Evolutionary conservation across 2,113 vertebrate species (phyloP).

Genomic region (Prionailurus viverrinus): DNA sequence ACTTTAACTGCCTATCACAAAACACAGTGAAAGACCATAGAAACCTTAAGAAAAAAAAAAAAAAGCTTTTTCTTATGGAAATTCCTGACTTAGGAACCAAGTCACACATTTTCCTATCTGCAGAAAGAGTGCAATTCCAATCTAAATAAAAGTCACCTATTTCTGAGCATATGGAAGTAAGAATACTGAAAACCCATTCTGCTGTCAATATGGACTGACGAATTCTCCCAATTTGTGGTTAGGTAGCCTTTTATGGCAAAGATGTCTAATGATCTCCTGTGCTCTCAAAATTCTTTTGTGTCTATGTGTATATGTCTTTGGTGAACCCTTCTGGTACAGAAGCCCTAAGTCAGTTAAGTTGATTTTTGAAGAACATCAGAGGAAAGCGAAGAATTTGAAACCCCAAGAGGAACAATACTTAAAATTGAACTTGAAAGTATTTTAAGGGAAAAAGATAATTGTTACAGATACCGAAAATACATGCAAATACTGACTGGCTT

Average conservation of each 20-base stretch:
- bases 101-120: constrained; percentile 11
- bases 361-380: constrained; percentile 13
- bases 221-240: constrained; percentile 43
- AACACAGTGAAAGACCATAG: neutral
- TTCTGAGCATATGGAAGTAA: neutral
- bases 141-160: constrained; percentile 12
- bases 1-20: constrained; percentile 49
- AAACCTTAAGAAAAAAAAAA: neutral
- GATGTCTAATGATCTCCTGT: neutral
- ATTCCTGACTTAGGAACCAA: constrained; percentile 26
- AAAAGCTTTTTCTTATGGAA: neutral
- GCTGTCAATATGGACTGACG: constrained; percentile 6
- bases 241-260: constrained; percentile 22
- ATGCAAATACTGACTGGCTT: constrained; percentile 17
- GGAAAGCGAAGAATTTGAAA: constrained; percentile 33
- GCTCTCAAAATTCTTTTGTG: constrained; percentile 19
- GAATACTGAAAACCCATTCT: constrained; percentile 42
- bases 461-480: neutral
- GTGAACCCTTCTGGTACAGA: constrained; percentile 13
- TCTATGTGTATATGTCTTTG: constrained; percentile 1
- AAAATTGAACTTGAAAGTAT: constrained; percentile 56
- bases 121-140: constrained; percentile 1
- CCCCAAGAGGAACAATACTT: neutral
- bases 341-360: constrained; percentile 29
- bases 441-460: constrained; percentile 41